These are phyloP conservation scores for Lepus oiostolus DNA, from an alignment of 2,797 vertebrate genomes.

Conservation along the genomic window DNA sequence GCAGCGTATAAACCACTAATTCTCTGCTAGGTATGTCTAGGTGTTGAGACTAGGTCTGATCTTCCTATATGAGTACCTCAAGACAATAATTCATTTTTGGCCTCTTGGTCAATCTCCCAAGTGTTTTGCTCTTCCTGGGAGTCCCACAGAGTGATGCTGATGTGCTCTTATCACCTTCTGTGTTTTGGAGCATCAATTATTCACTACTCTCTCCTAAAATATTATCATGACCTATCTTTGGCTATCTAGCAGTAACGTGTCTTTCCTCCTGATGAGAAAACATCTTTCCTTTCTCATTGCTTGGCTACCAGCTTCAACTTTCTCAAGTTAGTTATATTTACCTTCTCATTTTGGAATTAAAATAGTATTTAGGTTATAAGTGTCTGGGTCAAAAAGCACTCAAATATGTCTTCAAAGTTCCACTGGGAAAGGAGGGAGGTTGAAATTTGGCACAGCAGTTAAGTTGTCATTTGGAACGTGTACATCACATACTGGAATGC, in stretches of 20 bases:
- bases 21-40: neutral
- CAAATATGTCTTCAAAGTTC: neutral
- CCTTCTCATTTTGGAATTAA: neutral
- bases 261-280: neutral
- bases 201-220: neutral
- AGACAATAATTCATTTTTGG: neutral
- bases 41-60: neutral
- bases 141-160: neutral
- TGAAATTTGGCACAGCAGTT: too few relatives aligned
- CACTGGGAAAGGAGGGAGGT: neutral
- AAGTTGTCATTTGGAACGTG: too few relatives aligned
- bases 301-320: neutral
- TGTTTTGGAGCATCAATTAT: neutral
- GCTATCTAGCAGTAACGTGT: neutral
- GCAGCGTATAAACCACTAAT: neutral
- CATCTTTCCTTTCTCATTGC: neutral
- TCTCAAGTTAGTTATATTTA: neutral
- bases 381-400: neutral
- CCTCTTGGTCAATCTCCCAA: neutral
- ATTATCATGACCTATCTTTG: neutral
- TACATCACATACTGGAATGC: too few relatives aligned
- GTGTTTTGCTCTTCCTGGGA: neutral
- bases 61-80: neutral
- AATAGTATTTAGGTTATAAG: neutral
- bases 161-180: neutral